Evolutionary conservation across 2,113 vertebrate genomes (phyloP).

Genomic region (Actenoides hombroni): DNA sequence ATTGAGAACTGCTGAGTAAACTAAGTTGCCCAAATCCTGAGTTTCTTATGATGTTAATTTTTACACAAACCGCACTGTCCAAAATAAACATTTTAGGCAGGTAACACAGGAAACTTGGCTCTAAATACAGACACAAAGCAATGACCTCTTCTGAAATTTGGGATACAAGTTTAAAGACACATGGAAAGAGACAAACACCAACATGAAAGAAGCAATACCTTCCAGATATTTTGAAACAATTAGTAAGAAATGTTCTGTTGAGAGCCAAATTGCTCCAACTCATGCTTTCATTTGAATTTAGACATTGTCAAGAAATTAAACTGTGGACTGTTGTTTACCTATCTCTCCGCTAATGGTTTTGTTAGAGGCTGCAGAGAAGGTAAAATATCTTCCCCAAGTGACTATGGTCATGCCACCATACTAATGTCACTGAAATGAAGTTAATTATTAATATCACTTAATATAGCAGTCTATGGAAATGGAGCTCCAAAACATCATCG

Average conservation of each 20-base stretch:
- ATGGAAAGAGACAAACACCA: neutral
- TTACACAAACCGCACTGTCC: rapidly evolving
- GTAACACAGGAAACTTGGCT: neutral
- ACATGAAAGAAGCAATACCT: neutral
- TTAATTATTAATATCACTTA: neutral
- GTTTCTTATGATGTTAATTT: neutral
- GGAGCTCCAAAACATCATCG: neutral
- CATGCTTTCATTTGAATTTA: neutral
- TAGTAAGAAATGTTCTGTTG: neutral
- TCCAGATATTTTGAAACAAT: neutral
- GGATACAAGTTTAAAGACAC: neutral
- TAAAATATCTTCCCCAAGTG: rapidly evolving
- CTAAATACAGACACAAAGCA: neutral
- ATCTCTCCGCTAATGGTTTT: neutral
- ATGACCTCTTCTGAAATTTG: neutral
- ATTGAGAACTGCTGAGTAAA: neutral
- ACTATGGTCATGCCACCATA: neutral
- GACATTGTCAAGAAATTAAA: neutral
- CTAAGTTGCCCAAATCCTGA: neutral
- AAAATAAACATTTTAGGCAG: neutral
- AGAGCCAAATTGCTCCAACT: neutral
- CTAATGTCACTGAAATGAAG: neutral
- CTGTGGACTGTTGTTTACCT: neutral
- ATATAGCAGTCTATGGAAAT: neutral
- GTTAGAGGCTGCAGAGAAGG: neutral